Conservation (phyloP, 2,113 vertebrate genomes). For the Notarius lentiginosus region DNA sequence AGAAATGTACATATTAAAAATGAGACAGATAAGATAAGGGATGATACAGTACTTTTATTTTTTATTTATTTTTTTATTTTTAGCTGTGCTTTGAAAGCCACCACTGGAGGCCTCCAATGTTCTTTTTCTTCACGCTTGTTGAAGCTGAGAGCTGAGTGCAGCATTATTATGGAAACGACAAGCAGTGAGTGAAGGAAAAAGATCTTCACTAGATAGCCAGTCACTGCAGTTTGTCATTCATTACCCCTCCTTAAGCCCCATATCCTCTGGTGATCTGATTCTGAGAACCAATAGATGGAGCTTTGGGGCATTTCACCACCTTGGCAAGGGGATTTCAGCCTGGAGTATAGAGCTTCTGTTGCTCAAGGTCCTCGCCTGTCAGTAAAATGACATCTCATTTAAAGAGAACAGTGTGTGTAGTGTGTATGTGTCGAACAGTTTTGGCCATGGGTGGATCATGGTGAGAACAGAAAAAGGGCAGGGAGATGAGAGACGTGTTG, state of each 20-base stretch:
- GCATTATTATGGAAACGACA: slow-evolving; percentile 44
- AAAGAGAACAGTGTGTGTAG: slow-evolving; percentile 46
- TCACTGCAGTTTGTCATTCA: background rate
- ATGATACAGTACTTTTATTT: background rate
- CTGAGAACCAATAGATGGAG: slow-evolving; percentile 16
- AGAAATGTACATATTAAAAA: slow-evolving; percentile 56
- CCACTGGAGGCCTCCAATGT: slow-evolving; percentile 45
- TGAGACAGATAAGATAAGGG: background rate
- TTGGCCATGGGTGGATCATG: slow-evolving; percentile 18
- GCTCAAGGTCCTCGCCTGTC: slow-evolving; percentile 28
- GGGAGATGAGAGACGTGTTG: slow-evolving; percentile 28
- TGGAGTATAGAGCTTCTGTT: slow-evolving; percentile 47
- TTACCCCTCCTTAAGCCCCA: slow-evolving; percentile 12
- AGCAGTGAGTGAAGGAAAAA: background rate
- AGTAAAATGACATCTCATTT: slow-evolving; percentile 20
- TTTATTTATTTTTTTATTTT: background rate
- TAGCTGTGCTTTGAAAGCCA: slow-evolving; percentile 50
- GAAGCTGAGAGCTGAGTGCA: slow-evolving; percentile 54
- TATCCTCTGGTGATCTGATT: slow-evolving; percentile 17
- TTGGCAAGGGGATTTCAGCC: slow-evolving; percentile 1
- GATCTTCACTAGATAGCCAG: background rate
- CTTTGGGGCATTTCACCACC: slow-evolving; percentile 31
- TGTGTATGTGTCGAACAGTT: slow-evolving; percentile 38
- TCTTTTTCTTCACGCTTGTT: slow-evolving; percentile 53
- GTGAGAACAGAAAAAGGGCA: slow-evolving; percentile 9